A percentile compares a stretch with the other conserved stretches of the same genome.
phyloP scores from a whole-genome alignment of 2,888 invertebrate genomes.

The Mamestra brassicae region DNA sequence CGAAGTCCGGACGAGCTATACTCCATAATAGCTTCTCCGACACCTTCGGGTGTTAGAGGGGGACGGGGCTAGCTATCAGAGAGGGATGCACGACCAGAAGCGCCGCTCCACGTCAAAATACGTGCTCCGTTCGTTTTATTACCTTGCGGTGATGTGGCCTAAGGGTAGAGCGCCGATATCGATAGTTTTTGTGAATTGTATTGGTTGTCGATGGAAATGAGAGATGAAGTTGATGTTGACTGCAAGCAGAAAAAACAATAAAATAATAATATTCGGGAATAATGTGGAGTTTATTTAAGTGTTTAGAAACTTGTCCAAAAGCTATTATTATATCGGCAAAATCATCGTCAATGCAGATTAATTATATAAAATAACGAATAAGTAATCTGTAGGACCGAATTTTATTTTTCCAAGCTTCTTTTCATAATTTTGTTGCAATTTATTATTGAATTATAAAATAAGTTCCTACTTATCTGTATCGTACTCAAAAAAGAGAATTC shows the following conservation, averaged over 20 bases:
- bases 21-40: constrained; percentile 88
- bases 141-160: constrained; percentile 78
- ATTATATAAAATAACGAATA: no score
- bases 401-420: no score
- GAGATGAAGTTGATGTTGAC: not conserved
- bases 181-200: constrained; percentile 60
- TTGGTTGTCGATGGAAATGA: constrained; percentile 30
- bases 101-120: constrained; percentile 91
- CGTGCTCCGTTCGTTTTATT: constrained; percentile 91
- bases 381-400: no score
- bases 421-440: not conserved
- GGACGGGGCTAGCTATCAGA: constrained; percentile 76
- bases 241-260: not conserved
- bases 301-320: not conserved
- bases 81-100: constrained; percentile 86
- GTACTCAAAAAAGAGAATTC: not conserved
- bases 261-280: not conserved
- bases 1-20: constrained; percentile 83
- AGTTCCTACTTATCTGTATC: not conserved
- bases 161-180: constrained; percentile 74
- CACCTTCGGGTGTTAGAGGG: constrained; percentile 82
- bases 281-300: not conserved
- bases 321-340: not conserved
- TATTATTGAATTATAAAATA: not conserved
- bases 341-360: not conserved